These are phyloP conservation scores for Gallinago media DNA, from an alignment of 2,113 vertebrate genomes.

Conservation along the genomic window DNA sequence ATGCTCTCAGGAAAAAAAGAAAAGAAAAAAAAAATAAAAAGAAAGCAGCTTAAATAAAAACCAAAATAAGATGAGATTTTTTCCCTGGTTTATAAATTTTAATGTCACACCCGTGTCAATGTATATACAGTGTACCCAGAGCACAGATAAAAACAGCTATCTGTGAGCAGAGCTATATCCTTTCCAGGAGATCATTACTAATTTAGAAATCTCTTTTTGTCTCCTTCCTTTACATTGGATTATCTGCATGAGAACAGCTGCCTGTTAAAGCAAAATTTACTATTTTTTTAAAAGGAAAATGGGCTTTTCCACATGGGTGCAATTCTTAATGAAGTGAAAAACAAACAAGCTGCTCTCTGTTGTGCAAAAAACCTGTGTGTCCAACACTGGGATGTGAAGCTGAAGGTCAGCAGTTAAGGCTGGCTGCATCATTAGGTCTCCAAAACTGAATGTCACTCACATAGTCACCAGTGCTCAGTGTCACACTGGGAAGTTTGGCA, in stretches of 20 bases:
- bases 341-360: neutral
- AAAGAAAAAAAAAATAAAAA: too few species aligned
- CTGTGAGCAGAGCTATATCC: neutral
- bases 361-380: neutral
- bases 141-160: neutral
- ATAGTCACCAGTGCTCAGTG: neutral
- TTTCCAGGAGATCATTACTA: neutral
- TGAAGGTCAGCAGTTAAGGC: neutral
- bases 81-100: neutral
- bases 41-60: neutral
- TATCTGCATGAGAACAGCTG: neutral
- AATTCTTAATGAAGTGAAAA: neutral
- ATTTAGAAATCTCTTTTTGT: neutral
- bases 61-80: neutral
- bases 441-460: constrained; percentile 26
- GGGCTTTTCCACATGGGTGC: neutral
- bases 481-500: neutral
- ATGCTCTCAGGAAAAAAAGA: accelerated
- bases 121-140: neutral
- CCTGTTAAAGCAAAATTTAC: neutral
- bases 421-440: constrained; percentile 16
- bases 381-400: neutral
- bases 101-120: neutral
- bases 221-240: neutral
- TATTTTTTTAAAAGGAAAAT: neutral